Evolutionary conservation across 2,888 invertebrate genomes (phyloP), one percentile per base, ranked within the genome.

Genomic region (Criorhina ranunculi): DNA sequence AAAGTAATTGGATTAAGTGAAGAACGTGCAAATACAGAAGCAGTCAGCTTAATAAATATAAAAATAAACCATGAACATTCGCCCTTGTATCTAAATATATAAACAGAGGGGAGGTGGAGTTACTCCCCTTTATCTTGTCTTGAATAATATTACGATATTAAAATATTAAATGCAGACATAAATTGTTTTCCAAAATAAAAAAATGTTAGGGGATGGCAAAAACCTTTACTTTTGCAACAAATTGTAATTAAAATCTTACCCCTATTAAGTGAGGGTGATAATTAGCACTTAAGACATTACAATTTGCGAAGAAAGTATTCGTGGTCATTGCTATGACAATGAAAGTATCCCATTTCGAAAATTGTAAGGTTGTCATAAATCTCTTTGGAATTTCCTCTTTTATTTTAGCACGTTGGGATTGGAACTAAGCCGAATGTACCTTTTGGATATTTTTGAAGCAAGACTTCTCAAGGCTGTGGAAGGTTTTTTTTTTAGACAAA

Each of bases 211-310:
- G 35, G 49, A 31, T 11, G 42, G 62, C 35, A 55, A 19, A 51
- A 67, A 62, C 29, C 55, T 19, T 49, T 69, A 46, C 64, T 75
- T 73, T 46, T 37, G 19, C 29, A 33, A 53, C 15, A 66, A 66
- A 59, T 66, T 66, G 80, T 76, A 80, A 85, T 85, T 85, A 85
- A 85, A 85, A 85, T 85, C 85, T 85, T 80, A 85, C 85, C 85
- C 75, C 85, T 66, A 80, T 75, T 85, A 75, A 53, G 33, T 33
- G 49, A 51, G 57, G 79, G 69, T 79, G 51, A 75, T 72, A 73
- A 83, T 83, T 79, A 83, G 60, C 79, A 83, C 83, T 79, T 79
- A 79, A 79, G 83, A 79, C 83, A 69, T 69, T 79, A 49, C 64
- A 57, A 59, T 75, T 80, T 85, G 24, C 69, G 44, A 85, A 82